phyloP scores from a whole-genome alignment of 2,113 vertebrate genomes.

The Myrmecophaga tridactyla region DNA sequence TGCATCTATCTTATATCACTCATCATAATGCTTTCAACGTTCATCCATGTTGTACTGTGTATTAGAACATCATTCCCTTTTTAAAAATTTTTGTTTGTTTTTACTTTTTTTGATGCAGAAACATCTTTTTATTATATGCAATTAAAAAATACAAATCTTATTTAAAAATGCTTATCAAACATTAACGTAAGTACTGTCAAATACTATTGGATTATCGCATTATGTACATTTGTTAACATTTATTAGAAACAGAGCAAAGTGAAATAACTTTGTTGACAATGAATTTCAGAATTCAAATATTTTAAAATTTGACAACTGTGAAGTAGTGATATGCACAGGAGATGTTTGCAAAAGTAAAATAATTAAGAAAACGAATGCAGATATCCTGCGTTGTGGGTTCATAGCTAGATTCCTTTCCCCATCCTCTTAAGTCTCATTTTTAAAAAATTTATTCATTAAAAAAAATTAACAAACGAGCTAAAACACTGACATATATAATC shows the following conservation, averaged over 20 bases:
- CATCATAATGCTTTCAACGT: too few relatives aligned
- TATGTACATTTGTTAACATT: constrained; percentile 82
- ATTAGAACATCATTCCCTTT: too few relatives aligned
- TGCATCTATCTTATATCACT: too few relatives aligned
- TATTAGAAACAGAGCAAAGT: constrained; percentile 72
- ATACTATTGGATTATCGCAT: constrained; percentile 77
- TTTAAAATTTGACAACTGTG: constrained; percentile 81
- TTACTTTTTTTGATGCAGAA: constrained; percentile 74
- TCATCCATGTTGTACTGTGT: too few relatives aligned
- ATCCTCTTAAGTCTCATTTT: too few relatives aligned
- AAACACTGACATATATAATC: too few relatives aligned
- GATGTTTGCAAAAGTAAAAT: constrained; percentile 76
- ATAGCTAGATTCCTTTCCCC: constrained; percentile 72
- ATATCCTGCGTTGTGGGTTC: constrained; percentile 77
- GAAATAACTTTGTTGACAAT: constrained; percentile 75
- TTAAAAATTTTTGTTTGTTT: too few relatives aligned
- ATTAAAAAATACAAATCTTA: constrained; percentile 88
- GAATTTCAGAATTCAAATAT: constrained; percentile 68
- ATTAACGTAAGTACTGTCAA: constrained; percentile 82
- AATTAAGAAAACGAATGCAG: constrained; percentile 75
- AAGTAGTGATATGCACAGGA: constrained; percentile 77
- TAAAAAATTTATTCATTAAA: too few relatives aligned
- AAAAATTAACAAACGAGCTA: too few relatives aligned
- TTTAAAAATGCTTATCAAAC: constrained; percentile 88
- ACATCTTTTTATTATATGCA: constrained; percentile 86